Conservation (phyloP, 2,888 invertebrate species). For the Machimus atricapillus region DNA sequence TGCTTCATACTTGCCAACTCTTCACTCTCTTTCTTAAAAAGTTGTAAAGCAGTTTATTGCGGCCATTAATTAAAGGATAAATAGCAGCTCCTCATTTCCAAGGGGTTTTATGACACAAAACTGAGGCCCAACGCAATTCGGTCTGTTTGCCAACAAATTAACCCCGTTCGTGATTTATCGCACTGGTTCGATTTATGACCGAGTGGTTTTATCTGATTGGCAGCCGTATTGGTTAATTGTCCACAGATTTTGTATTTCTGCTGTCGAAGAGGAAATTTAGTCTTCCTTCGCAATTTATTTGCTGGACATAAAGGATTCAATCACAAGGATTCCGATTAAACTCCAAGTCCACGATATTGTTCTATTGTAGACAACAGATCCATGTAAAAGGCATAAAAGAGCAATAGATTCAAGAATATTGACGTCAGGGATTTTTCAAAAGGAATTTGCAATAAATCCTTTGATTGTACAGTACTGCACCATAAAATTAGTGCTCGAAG, state of each 20-base stretch:
- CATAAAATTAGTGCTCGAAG: no score
- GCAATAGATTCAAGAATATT: background rate
- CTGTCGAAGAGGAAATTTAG: background rate
- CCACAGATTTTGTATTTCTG: background rate
- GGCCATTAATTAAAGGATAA: background rate
- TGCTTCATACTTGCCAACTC: background rate
- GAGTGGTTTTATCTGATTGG: background rate
- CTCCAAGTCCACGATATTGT: background rate
- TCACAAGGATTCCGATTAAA: background rate
- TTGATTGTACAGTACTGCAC: background rate
- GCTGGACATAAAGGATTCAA: background rate
- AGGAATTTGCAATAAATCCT: background rate
- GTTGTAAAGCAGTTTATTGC: background rate
- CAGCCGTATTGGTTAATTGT: background rate
- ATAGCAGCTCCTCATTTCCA: background rate
- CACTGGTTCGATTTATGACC: background rate
- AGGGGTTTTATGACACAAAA: background rate
- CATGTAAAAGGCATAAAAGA: background rate
- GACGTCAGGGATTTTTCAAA: background rate
- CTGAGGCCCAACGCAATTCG: background rate
- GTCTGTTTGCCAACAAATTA: background rate
- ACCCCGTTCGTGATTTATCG: background rate
- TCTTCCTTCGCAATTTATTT: background rate
- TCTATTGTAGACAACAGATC: background rate
- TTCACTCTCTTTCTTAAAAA: background rate